Conservation (phyloP, 2,113 vertebrate genomes). For the Sphaerodactylus townsendi region DNA sequence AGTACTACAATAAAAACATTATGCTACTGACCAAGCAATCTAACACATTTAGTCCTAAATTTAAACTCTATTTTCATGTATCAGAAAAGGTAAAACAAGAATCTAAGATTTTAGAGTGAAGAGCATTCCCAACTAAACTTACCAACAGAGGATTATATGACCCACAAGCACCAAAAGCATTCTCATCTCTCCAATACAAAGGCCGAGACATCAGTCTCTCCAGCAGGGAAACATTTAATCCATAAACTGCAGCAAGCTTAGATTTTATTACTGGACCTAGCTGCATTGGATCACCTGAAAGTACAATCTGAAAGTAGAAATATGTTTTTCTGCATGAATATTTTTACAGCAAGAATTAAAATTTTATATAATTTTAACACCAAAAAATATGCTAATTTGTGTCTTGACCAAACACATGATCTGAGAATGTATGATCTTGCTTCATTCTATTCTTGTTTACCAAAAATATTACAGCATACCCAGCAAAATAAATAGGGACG, state of each 20-base stretch:
- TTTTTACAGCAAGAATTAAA: too few relatives aligned
- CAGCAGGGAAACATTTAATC: slow-evolving; percentile 86
- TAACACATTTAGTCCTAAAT: background rate
- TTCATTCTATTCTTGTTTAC: too few relatives aligned
- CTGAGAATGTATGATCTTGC: too few relatives aligned
- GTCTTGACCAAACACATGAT: too few relatives aligned
- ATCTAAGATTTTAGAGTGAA: background rate
- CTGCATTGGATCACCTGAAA: slow-evolving; percentile 93
- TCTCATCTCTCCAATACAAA: slow-evolving; percentile 80
- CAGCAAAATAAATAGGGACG: too few relatives aligned
- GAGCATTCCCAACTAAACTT: slow-evolving; percentile 46
- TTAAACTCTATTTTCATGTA: background rate
- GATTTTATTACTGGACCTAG: slow-evolving; percentile 92
- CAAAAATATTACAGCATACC: too few relatives aligned
- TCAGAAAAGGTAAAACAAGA: background rate
- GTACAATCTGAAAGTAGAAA: slow-evolving; percentile 77
- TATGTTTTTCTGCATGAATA: background rate
- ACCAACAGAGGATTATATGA: slow-evolving; percentile 93
- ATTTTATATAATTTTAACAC: too few relatives aligned
- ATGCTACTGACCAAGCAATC: too few relatives aligned
- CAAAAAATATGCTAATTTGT: too few relatives aligned
- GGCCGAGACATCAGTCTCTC: slow-evolving; percentile 87
- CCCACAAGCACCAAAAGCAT: slow-evolving; percentile 71
- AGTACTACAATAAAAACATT: too few relatives aligned
- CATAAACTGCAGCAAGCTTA: slow-evolving; percentile 80